Conservation (phyloP, 2,113 vertebrate species). For the Poicephalus gulielmi region DNA sequence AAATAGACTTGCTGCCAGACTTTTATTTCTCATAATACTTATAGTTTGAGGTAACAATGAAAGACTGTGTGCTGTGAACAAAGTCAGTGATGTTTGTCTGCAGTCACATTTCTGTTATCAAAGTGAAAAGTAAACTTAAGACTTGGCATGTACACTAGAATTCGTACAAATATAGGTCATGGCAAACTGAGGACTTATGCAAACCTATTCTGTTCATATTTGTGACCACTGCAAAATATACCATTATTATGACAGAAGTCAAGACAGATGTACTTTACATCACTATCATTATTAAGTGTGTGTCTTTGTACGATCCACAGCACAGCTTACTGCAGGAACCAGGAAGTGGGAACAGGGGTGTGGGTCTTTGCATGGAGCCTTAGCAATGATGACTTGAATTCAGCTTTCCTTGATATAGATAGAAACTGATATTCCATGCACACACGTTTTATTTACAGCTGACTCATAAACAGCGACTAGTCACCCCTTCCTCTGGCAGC, state of each 20-base stretch:
- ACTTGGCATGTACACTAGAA: constrained; percentile 60
- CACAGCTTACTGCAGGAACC: constrained; percentile 78
- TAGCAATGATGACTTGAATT: constrained; percentile 64
- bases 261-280: constrained; percentile 66
- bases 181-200: constrained; percentile 53
- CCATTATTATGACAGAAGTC: constrained; percentile 45
- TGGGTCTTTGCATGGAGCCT: constrained; percentile 63
- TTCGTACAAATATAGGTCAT: constrained; percentile 61
- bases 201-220: constrained; percentile 48
- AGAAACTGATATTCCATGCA: constrained; percentile 75
- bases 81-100: constrained; percentile 49
- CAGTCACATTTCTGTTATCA: constrained; percentile 52
- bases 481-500: constrained; percentile 58
- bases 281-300: constrained; percentile 73
- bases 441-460: constrained; percentile 82
- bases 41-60: constrained; percentile 78
- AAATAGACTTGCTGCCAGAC: constrained; percentile 77
- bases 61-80: constrained; percentile 68
- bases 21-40: constrained; percentile 74
- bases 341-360: constrained; percentile 64
- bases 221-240: constrained; percentile 53
- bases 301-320: constrained; percentile 79
- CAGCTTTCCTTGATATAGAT: constrained; percentile 74
- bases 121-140: constrained; percentile 62
- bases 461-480: constrained; percentile 56